phyloP scores from a whole-genome alignment of 2,113 vertebrate species.

The Nannobrachium achirus region DNA sequence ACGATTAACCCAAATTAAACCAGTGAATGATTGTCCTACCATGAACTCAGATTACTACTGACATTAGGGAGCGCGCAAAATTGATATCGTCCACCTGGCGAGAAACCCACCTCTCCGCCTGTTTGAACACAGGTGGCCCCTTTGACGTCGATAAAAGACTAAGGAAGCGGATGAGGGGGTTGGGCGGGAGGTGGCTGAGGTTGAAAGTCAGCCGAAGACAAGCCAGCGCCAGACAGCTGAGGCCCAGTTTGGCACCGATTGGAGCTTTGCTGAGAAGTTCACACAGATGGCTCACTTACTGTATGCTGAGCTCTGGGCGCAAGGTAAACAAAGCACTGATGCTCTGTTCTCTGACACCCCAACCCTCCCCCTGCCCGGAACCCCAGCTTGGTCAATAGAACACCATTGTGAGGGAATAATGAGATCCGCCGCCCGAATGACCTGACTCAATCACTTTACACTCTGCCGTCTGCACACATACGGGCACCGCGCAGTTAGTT shows the following conservation, averaged over 20 bases:
- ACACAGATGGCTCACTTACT: slow-evolving; percentile 65
- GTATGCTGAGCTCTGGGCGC: slow-evolving; percentile 19
- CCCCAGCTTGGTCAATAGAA: background rate
- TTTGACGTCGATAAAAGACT: slow-evolving; percentile 67
- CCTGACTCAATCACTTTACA: no score
- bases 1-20: slow-evolving; percentile 38
- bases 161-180: background rate
- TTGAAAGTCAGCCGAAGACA: slow-evolving; percentile 58
- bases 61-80: slow-evolving; percentile 63
- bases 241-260: slow-evolving; percentile 58
- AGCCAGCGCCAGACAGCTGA: slow-evolving; percentile 64
- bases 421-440: no score
- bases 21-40: slow-evolving; percentile 40
- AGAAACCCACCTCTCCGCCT: slow-evolving; percentile 50
- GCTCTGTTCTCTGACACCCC: slow-evolving; percentile 42
- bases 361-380: background rate
- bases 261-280: slow-evolving; percentile 54
- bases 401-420: no score
- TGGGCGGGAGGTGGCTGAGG: slow-evolving; percentile 27
- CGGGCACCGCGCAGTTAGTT: no score
- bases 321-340: slow-evolving; percentile 59
- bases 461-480: no score
- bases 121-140: slow-evolving; percentile 58
- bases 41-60: slow-evolving; percentile 11
- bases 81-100: slow-evolving; percentile 64